These are phyloP conservation scores for Hipparchia semele DNA, from an alignment of 2,888 invertebrate species.

Conservation along the genomic window DNA sequence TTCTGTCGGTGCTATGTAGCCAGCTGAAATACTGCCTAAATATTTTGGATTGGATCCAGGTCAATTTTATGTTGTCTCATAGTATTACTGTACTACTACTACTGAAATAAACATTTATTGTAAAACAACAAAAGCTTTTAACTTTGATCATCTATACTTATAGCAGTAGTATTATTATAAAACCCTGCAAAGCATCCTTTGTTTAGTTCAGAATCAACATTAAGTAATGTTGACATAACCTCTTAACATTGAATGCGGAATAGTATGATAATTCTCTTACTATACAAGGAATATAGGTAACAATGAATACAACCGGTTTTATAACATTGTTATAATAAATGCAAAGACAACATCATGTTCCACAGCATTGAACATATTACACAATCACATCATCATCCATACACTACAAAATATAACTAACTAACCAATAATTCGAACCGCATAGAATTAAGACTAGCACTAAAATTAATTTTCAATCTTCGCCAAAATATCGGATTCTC, in stretches of 20 bases:
- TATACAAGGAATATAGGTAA: conserved; percentile 22
- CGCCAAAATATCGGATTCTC: conserved; percentile 98
- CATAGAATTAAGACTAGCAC: conserved; percentile 61
- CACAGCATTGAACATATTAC: conserved; percentile 70
- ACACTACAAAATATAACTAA: conserved; percentile 66
- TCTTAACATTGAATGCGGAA: conserved; percentile 24
- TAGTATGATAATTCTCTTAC: background rate
- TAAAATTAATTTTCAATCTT: conserved; percentile 87
- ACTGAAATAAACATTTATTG: background rate
- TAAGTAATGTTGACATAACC: conserved; percentile 31
- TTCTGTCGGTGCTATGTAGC: background rate
- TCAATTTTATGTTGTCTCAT: background rate
- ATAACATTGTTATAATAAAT: conserved; percentile 81
- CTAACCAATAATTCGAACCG: conserved; percentile 68
- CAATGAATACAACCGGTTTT: conserved; percentile 52
- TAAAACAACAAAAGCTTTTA: background rate
- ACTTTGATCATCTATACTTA: no score
- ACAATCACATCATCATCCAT: conserved; percentile 77
- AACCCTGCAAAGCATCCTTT: no score
- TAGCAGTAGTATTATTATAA: no score
- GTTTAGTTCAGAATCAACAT: background rate
- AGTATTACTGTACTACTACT: background rate
- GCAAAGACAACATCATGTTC: conserved; percentile 71
- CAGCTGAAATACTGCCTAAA: background rate
- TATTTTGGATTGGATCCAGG: background rate